Base-by-base conservation (phyloP, 2,797 vertebrate genomes). In the Premnoplex brunnescens region DNA sequence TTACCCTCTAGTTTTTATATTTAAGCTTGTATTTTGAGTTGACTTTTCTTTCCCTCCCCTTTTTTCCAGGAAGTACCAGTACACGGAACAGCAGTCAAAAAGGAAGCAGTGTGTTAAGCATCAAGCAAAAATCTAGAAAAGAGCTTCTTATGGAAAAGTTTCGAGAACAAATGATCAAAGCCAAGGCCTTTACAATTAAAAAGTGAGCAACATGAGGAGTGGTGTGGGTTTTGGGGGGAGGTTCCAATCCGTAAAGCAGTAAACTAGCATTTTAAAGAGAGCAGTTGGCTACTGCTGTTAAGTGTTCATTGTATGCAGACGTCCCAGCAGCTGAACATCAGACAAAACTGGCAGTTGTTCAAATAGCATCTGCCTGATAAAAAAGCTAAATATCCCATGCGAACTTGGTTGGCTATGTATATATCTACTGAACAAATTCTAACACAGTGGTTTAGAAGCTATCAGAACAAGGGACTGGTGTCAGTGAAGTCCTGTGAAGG, bases 81-180 rank as follows among this genome's bases (percentile, higher is more conserved):
- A 99, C 99, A 84, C 98, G 98, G 78, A 98, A 98, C 98, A 99
- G 99, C 97, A 99, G 99, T 97, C 98, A 96, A 79, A 99, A 98
- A 92, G 98, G 98, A 63, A 98, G 99, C 97, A 99, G 99, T 17
- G 98, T 99, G 92, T 93, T 98, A 85, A 98, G 99, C 51, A 95
- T 98, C 84, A 99, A 98, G 39, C 98, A 98, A 93, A 99, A 99
- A 97, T 99, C 97, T 77, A 99, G 98, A 88, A 99, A 98, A 91
- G 98, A 99, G 92, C 98, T 99, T 87, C 98, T 99, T 34, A 88
- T 99, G 96, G 99, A 99, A 97, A 99, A 99, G 91, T 97, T 99
- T 92, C 98, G 97, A 91, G 99, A 99, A 96, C 99, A 99, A 96
- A 97, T 99, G 75, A 98, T 98, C 96, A 99, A 98, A 97, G 99